These are phyloP conservation scores for Glaucopsyche alexis DNA, from an alignment of 2,888 invertebrate species.

Conservation along the genomic window DNA sequence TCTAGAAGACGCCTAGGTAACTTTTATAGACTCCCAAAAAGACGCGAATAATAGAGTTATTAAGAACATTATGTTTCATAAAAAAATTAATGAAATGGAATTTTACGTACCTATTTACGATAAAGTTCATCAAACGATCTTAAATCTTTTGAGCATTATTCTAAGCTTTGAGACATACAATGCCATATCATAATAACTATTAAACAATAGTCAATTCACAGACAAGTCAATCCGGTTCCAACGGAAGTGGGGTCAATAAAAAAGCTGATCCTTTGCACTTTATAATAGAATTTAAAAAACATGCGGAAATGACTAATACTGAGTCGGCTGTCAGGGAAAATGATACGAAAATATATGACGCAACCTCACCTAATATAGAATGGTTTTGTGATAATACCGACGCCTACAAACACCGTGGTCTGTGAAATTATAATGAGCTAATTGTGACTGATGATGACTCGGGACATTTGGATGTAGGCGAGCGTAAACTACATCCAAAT, in stretches of 20 bases:
- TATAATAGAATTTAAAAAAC: neutral
- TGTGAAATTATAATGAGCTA: constrained; percentile 15
- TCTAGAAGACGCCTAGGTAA: too few relatives aligned
- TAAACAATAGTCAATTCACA: neutral
- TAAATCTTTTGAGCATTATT: neutral
- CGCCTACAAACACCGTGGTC: neutral
- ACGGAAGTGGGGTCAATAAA: neutral
- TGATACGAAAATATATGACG: constrained; percentile 33
- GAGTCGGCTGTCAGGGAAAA: constrained; percentile 31
- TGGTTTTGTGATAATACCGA: constrained; percentile 4
- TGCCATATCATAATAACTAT: neutral
- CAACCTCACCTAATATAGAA: constrained; percentile 33
- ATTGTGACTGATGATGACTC: constrained; percentile 8
- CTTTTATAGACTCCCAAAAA: too few relatives aligned
- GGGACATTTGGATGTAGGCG: neutral
- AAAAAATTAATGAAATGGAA: too few relatives aligned
- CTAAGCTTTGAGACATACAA: neutral
- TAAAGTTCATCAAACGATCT: neutral
- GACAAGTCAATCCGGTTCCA: constrained; percentile 3
- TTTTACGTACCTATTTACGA: neutral
- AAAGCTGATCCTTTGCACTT: neutral
- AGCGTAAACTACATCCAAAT: neutral
- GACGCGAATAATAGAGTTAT: too few relatives aligned
- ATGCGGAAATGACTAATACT: neutral
- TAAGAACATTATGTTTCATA: too few relatives aligned